phyloP scores from a whole-genome alignment of 2,113 vertebrate species.

The Monopterus albus region DNA sequence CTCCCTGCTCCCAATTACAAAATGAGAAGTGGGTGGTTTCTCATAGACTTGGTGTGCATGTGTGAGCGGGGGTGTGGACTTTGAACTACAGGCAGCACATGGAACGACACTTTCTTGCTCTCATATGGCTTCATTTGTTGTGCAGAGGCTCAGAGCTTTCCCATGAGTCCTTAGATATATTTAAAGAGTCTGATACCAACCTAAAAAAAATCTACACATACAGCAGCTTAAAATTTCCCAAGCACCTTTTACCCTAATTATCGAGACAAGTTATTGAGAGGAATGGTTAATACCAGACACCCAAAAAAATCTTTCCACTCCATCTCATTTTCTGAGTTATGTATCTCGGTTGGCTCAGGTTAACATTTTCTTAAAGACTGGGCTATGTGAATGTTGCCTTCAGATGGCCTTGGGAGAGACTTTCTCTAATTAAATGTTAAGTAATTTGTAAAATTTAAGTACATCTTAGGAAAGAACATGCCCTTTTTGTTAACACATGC shows the following conservation, averaged over 20 bases:
- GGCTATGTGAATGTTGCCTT: background rate
- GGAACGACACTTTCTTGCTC: conserved; percentile 8
- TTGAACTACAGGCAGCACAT: conserved; percentile 6
- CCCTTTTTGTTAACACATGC: conserved; percentile 41
- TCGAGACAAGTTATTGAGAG: conserved; percentile 6
- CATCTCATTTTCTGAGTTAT: background rate
- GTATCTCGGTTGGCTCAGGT: conserved; percentile 7
- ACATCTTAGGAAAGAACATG: conserved; percentile 32
- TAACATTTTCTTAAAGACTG: conserved; percentile 10
- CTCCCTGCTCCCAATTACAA: conserved; percentile 26
- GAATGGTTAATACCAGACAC: conserved; percentile 17
- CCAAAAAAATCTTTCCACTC: background rate
- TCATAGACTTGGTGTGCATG: background rate
- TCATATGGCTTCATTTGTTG: conserved; percentile 29
- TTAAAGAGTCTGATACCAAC: conserved; percentile 32
- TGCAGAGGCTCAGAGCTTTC: conserved; percentile 23
- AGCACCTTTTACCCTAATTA: conserved; percentile 43
- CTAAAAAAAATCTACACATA: conserved; percentile 21
- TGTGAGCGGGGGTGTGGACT: conserved; percentile 12
- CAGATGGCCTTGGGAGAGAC: conserved; percentile 9
- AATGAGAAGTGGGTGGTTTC: conserved; percentile 30
- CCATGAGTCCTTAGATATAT: conserved; percentile 41
- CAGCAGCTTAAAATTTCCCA: conserved; percentile 20
- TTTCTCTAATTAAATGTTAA: conserved; percentile 34
- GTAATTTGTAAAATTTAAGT: conserved; percentile 45